phyloP scores from a whole-genome alignment of 1,140 invertebrate species.

The Pissodes strobi region DNA sequence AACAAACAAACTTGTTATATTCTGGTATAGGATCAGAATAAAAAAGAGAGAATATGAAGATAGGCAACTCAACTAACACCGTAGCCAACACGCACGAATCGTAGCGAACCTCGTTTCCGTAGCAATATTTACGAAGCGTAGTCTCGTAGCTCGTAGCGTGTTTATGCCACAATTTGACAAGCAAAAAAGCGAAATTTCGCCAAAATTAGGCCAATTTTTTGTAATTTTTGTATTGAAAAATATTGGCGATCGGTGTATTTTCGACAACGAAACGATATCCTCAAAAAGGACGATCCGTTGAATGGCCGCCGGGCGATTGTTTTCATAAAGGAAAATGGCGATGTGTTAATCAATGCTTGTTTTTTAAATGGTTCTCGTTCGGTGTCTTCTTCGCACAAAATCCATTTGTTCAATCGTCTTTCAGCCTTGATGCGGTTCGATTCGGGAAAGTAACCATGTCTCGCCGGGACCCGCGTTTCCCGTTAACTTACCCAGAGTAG shows the following conservation, averaged over 20 bases:
- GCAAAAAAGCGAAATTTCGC: constrained; percentile 17
- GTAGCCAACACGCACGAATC: too few species aligned
- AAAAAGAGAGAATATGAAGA: too few species aligned
- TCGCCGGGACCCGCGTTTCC: background rate
- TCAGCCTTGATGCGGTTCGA: too few species aligned
- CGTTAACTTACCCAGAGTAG: constrained; percentile 8
- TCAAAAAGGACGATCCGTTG: background rate
- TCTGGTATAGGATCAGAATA: too few species aligned
- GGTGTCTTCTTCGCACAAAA: too few species aligned
- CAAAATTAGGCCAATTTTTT: constrained; percentile 20
- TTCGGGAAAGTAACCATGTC: background rate
- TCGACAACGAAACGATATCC: background rate
- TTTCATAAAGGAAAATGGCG: constrained; percentile 35
- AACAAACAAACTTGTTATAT: too few species aligned
- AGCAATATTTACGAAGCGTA: constrained; percentile 17
- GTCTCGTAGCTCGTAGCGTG: constrained; percentile 21
- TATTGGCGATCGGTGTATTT: background rate
- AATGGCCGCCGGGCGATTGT: background rate
- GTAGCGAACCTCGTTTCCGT: too few species aligned
- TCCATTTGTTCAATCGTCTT: too few species aligned
- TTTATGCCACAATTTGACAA: constrained; percentile 33
- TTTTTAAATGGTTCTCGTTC: constrained; percentile 6
- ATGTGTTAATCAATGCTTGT: constrained; percentile 28
- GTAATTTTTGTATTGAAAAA: background rate
- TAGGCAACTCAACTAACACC: too few species aligned